Evolutionary conservation across 1,140 invertebrate genomes (phyloP).

Genomic region (Brachionus koreanus): DNA sequence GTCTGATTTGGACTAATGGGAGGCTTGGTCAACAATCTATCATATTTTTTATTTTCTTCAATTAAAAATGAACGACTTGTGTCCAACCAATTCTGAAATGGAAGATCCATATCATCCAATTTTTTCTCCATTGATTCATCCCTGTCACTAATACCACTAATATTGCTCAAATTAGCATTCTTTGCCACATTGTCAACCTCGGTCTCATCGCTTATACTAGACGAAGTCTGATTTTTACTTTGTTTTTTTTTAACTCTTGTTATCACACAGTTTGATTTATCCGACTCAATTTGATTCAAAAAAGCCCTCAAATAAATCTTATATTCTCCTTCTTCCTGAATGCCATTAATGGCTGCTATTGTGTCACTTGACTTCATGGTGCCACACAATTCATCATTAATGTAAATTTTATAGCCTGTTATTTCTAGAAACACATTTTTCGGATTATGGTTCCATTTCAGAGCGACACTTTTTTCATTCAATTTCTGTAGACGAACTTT

Average conservation of each 20-base stretch:
- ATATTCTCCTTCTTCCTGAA: slow-evolving; percentile 44
- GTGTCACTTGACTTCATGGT: slow-evolving; percentile 33
- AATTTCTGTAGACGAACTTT: slow-evolving; percentile 39
- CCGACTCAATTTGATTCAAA: slow-evolving; percentile 6
- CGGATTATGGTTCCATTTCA: slow-evolving; percentile 42
- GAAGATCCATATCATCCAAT: background rate
- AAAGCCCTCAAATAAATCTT: slow-evolving; percentile 3
- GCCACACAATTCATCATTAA: slow-evolving; percentile 29
- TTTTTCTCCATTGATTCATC: slow-evolving; percentile 34
- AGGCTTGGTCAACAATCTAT: background rate
- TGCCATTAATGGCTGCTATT: slow-evolving; percentile 39
- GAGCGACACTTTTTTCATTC: slow-evolving; percentile 39
- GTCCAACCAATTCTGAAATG: slow-evolving; percentile 1
- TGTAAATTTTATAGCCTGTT: slow-evolving; percentile 36
- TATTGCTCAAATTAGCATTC: slow-evolving; percentile 2
- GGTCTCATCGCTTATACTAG: background rate
- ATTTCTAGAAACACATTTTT: slow-evolving; percentile 8
- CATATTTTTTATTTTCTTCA: background rate
- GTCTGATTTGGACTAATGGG: background rate
- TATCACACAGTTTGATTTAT: slow-evolving; percentile 33
- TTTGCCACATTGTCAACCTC: background rate
- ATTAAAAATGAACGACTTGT: slow-evolving; percentile 4
- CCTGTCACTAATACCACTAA: background rate
- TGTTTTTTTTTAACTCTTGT: slow-evolving; percentile 32
- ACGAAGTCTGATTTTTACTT: background rate